These are phyloP conservation scores for Sardinella longiceps DNA, from an alignment of 2,797 vertebrate genomes.

Conservation along the genomic window DNA sequence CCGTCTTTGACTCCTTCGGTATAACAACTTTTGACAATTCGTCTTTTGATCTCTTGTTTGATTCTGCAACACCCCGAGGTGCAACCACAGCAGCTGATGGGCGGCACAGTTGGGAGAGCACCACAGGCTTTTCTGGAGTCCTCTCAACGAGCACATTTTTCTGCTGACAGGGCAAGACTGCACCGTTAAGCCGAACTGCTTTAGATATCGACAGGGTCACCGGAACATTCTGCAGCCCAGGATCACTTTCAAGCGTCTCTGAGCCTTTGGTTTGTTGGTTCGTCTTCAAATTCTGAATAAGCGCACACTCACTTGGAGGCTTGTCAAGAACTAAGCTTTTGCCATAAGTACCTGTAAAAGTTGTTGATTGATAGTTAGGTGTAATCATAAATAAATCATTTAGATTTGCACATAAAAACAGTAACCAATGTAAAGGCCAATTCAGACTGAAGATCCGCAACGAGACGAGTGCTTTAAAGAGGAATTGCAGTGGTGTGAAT, in stretches of 20 bases:
- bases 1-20: background rate
- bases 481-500: too few species aligned
- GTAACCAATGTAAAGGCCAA: too few species aligned
- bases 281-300: background rate
- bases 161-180: background rate
- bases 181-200: background rate
- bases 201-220: background rate
- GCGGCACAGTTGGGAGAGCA: background rate
- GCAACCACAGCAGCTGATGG: background rate
- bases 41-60: background rate
- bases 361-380: too few species aligned
- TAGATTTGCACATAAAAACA: background rate
- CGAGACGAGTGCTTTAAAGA: too few species aligned
- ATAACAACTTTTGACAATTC: background rate
- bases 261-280: background rate
- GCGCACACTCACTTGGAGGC: too few species aligned
- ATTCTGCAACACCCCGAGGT: background rate
- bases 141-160: background rate
- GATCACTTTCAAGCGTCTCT: background rate
- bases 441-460: too few species aligned
- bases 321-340: background rate
- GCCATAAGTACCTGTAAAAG: background rate
- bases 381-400: too few species aligned
- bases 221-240: background rate
- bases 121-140: background rate